Evolutionary conservation across 2,113 vertebrate species (phyloP), one percentile per base, ranked within the genome.

Genomic region (Geothlypis trichas): DNA sequence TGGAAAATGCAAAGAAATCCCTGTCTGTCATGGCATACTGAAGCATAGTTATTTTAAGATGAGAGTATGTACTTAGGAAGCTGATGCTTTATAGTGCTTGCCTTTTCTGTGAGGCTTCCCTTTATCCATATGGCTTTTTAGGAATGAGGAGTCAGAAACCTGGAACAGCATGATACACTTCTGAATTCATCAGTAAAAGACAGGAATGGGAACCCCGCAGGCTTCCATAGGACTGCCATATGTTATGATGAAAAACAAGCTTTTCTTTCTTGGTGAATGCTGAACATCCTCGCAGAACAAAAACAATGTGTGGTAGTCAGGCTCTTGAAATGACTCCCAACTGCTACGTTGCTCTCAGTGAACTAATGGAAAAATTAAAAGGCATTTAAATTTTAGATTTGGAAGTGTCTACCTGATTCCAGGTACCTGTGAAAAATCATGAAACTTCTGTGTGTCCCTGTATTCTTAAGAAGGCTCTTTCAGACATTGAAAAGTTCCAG

Each of bases 41-140:
- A 65, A 90, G 35, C 27, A 4, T 2, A 28, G 74, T 73, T 93
- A 85, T 87, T 96, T 94, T 91, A 55, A 93, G 67, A 54, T 2
- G 17, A 55, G 74, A 76, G 42, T 67, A 46, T 4, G 23, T 86
- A 20, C 30, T 90, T 65, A 13, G 37, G 89, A 90, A 91, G 41
- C 61, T 74, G 71, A 65, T 27, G 20, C 55, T 69, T 69, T 35
- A 9, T 55, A 69, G 67, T 51, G 72, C 33, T 90, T 63, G 87
- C 73, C 91, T 89, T 91, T 91, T 87, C 37, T 77, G 67, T 51
- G 58, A 87, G 75, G 76, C 33, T 95, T 96, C 62, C 62, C 66
- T 69, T 78, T 79, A 47, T 97, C 65, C 90, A 80, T 73, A 93
- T 95, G 87, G 87, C 39, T 55, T 66, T 71, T 74, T 76, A 62